Conservation (phyloP, 23 tunicate genomes). For the Styela plicata region DNA sequence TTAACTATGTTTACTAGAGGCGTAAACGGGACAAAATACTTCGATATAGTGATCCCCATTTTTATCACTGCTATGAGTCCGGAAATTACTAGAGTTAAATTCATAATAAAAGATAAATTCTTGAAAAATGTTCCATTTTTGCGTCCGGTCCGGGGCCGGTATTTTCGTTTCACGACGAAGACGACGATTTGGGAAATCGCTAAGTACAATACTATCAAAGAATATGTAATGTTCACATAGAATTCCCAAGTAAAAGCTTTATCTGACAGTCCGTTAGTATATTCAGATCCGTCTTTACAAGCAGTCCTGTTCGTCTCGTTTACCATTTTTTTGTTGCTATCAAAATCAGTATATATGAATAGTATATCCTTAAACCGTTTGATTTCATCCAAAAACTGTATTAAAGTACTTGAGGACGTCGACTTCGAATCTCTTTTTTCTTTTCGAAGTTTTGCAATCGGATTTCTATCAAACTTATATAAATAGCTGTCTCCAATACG, state of each 20-base stretch:
- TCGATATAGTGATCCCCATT: neutral
- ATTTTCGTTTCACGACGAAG: neutral
- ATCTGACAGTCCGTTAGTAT: neutral
- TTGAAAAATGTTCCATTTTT: neutral
- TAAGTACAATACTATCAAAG: neutral
- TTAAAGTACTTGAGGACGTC: no score
- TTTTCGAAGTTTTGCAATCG: no score
- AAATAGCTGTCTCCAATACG: no score
- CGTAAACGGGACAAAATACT: neutral
- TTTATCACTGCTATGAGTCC: neutral
- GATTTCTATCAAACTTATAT: no score
- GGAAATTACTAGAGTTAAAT: neutral
- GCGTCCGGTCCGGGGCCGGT: neutral
- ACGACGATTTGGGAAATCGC: neutral
- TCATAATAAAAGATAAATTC: neutral
- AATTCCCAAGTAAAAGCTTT: neutral
- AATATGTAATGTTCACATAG: neutral
- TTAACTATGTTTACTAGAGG: neutral
- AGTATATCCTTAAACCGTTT: no score
- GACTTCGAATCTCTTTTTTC: no score
- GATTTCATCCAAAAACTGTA: no score
- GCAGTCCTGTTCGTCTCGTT: neutral
- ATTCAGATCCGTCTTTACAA: neutral
- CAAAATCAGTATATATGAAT: no score
- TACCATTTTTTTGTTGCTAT: neutral